phyloP scores from a whole-genome alignment of 2,888 invertebrate species.

The Perizoma affinitatum region DNA sequence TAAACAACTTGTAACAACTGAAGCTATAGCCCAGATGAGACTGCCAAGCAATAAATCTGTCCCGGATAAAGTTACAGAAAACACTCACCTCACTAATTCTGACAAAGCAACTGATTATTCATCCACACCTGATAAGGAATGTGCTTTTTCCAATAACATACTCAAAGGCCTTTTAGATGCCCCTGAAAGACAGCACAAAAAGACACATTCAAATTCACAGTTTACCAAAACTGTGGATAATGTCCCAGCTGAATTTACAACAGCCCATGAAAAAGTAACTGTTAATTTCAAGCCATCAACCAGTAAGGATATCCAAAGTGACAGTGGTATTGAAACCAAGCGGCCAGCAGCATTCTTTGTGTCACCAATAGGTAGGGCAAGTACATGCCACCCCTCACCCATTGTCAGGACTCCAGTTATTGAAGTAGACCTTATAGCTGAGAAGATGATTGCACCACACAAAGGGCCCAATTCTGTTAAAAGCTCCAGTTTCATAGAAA shows the following conservation, averaged over 20 bases:
- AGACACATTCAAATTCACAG: not conserved
- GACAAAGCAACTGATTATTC: not conserved
- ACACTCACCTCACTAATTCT: not conserved
- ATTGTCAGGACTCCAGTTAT: conserved; percentile 50
- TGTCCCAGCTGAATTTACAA: not conserved
- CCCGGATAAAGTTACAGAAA: not conserved
- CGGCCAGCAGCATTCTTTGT: conserved; percentile 44
- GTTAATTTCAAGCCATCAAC: conserved; percentile 5
- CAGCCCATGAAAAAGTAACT: not conserved
- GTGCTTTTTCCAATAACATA: conserved; percentile 13
- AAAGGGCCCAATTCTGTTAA: conserved; percentile 29
- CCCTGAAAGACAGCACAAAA: conserved; percentile 1
- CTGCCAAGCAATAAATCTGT: not conserved
- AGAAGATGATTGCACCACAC: conserved; percentile 43
- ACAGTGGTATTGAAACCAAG: not conserved
- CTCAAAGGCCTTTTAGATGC: conserved; percentile 17
- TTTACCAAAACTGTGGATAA: not conserved
- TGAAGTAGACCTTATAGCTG: conserved; percentile 41
- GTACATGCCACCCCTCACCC: conserved; percentile 45
- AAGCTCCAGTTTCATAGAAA: conserved; percentile 5
- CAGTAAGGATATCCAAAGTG: conserved; percentile 6
- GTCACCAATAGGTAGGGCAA: conserved; percentile 53
- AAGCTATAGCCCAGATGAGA: not conserved
- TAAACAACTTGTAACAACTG: conserved; percentile 1
- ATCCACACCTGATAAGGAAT: not conserved